Conservation (phyloP, 2,888 invertebrate species). For the Megaustenia siamemsis region DNA sequence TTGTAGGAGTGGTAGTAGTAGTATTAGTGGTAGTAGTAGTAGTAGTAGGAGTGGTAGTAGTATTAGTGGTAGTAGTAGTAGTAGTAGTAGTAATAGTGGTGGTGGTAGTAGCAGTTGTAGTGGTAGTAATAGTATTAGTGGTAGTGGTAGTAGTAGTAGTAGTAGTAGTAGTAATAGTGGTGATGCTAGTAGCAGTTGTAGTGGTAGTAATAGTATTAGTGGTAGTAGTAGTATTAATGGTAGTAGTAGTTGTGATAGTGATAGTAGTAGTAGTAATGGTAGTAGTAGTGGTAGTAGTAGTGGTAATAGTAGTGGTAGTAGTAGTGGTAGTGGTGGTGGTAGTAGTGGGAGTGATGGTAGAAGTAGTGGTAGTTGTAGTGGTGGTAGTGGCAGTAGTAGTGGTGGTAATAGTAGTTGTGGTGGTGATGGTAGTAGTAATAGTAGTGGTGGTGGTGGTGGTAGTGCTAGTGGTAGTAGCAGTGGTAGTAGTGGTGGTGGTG, state of each 20-base stretch:
- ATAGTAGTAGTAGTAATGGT: too few species aligned
- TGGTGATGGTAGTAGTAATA: slow-evolving; percentile 12
- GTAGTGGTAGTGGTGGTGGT: slow-evolving; percentile 10
- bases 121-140: neutral
- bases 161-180: slow-evolving; percentile 8
- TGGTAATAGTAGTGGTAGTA: slow-evolving; percentile 31
- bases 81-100: slow-evolving; percentile 13
- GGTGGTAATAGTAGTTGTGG: slow-evolving; percentile 10
- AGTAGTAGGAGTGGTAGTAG: neutral
- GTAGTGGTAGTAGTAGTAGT: slow-evolving; percentile 35
- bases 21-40: too few species aligned
- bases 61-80: neutral
- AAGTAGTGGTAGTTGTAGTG: neutral
- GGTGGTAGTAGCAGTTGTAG: slow-evolving; percentile 4
- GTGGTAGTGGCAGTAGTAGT: slow-evolving; percentile 29
- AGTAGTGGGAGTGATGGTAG: neutral
- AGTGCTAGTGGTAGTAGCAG: slow-evolving; percentile 24
- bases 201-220: slow-evolving; percentile 19
- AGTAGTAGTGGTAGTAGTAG: slow-evolving; percentile 4
- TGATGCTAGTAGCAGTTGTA: slow-evolving; percentile 21
- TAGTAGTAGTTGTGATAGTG: too few species aligned
- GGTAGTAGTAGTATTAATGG: too few species aligned
- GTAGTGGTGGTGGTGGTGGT: slow-evolving; percentile 3
- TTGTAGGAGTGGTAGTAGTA: too few species aligned
- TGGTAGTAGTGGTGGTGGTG: slow-evolving; percentile 20